Evolutionary conservation across 1,140 invertebrate genomes (phyloP), one percentile per base, ranked within the genome.

Genomic region (Camponotus vicinus): DNA sequence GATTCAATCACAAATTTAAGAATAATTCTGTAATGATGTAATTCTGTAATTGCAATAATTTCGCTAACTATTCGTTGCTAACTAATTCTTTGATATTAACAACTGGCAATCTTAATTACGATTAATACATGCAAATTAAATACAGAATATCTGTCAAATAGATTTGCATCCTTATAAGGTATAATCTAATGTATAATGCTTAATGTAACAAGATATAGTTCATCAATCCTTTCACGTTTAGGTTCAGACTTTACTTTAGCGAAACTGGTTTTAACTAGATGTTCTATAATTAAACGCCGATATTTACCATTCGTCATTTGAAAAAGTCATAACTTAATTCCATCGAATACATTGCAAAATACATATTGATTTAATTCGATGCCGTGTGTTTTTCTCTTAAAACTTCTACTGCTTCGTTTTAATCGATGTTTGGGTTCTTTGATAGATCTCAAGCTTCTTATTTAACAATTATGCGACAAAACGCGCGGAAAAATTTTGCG

Each of bases 251-350:
- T 75, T 83, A 73, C 67, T 45, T 42, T 75, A 7, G 79, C 40
- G 67, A 63, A 83, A 83, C 79, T 83, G 79, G 79, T 83, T 83
- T 32, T 61, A 83, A 83, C 79, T 83, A 83, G 79, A 73, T 82
- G 40, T 61, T 83, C 40, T 55, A 61, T 27, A 80, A 82, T 82
- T 82, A 82, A 73, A 73, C 77, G 1, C 64, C 21, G 69, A 75
- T 83, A 82, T 82, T 82, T 82, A 18, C 40, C 55, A n/a, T 59
- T 83, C 73, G 57, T 83, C 79, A 75, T 73, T 61, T 18, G 27
- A 59, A 11, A 15, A 21, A 45, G 67, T 61, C 55, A 27, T 59
- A 59, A 83, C 69, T 75, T 83, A 73, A 82, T 82, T 37, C 67
- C 79, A 67, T 61, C 67, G 61, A 83, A 73, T 83, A 83, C 69